Percentiles rank a stretch among this genome's conserved stretches.
Evolutionary conservation across 2,888 invertebrate genomes (phyloP).

Genomic region (Drosophila ustulata): DNA sequence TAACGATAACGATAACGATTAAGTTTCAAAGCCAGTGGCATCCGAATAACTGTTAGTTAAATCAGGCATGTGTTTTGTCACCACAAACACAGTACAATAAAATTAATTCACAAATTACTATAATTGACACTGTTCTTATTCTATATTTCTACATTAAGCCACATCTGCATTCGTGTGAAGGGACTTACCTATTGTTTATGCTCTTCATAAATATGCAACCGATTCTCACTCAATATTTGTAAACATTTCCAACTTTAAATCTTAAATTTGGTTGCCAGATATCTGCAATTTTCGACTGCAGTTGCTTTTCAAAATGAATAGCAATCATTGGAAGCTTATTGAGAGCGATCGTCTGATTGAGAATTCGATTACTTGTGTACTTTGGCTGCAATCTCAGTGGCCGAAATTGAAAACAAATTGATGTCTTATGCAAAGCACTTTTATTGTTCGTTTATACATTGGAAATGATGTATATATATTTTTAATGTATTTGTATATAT

Average conservation of each 20-base stretch:
- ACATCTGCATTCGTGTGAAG: neutral
- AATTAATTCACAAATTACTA: conserved; percentile 62
- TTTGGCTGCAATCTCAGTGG: no score
- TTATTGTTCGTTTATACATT: conserved; percentile 70
- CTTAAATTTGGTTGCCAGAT: neutral
- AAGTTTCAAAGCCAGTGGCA: conserved; percentile 69
- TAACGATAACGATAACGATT: conserved; percentile 32
- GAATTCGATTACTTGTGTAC: neutral
- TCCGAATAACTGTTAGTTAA: conserved; percentile 67
- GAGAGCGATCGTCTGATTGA: neutral
- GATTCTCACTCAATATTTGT: neutral
- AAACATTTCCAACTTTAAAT: neutral
- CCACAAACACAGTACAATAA: conserved; percentile 72
- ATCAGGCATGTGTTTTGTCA: conserved; percentile 66
- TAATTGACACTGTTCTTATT: conserved; percentile 3
- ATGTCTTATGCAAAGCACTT: conserved; percentile 69
- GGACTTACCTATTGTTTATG: neutral
- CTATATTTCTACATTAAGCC: neutral
- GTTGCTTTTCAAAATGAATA: neutral
- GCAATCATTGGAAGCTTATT: neutral
- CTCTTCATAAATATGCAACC: neutral
- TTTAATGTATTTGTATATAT: conserved; percentile 45
- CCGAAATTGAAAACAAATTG: neutral
- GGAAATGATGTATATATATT: conserved; percentile 62
- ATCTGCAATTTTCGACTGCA: neutral